These are phyloP conservation scores for Halocynthia roretzi DNA, from an alignment of 23 tunicate species.

Conservation along the genomic window DNA sequence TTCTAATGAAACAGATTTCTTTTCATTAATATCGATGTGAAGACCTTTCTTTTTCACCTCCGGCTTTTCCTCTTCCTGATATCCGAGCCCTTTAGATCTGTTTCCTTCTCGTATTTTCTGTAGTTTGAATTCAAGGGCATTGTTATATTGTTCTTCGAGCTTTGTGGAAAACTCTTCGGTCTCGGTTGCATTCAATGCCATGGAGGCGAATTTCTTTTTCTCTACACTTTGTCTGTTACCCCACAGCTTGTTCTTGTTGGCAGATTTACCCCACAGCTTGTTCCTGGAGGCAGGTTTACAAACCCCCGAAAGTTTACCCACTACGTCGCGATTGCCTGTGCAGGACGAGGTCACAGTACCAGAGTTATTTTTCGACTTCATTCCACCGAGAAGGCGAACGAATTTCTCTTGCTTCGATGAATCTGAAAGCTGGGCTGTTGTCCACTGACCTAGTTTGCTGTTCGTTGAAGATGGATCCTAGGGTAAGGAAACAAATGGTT, in stretches of 20 bases:
- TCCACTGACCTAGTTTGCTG: conserved; percentile 32
- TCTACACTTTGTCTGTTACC: background rate
- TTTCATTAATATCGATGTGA: conserved; percentile 36
- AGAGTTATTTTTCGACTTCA: conserved; percentile 3
- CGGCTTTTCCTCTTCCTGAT: conserved; percentile 31
- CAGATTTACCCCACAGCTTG: conserved; percentile 10
- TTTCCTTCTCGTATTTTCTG: conserved; percentile 47
- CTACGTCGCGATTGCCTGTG: background rate
- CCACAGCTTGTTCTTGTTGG: conserved; percentile 1
- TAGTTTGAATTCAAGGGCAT: conserved; percentile 31
- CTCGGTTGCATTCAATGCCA: conserved; percentile 16
- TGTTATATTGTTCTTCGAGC: conserved; percentile 28
- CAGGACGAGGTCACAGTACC: background rate
- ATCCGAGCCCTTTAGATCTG: conserved; percentile 40
- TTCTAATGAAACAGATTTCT: conserved; percentile 28
- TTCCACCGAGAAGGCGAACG: conserved; percentile 30
- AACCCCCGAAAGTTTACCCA: conserved; percentile 16
- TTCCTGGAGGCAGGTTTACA: conserved; percentile 17
- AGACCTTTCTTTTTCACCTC: conserved; percentile 42
- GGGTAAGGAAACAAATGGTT: too few species aligned
- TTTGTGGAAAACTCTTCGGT: conserved; percentile 8
- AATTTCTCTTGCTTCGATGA: conserved; percentile 25
- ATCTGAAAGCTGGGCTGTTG: conserved; percentile 14
- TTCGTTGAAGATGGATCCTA: too few species aligned
- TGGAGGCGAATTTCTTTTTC: conserved; percentile 6